A percentile compares a stretch with the other conserved stretches of the same genome.
Conservation (phyloP, 2,797 vertebrate species). For the Acropternis orthonyx region DNA sequence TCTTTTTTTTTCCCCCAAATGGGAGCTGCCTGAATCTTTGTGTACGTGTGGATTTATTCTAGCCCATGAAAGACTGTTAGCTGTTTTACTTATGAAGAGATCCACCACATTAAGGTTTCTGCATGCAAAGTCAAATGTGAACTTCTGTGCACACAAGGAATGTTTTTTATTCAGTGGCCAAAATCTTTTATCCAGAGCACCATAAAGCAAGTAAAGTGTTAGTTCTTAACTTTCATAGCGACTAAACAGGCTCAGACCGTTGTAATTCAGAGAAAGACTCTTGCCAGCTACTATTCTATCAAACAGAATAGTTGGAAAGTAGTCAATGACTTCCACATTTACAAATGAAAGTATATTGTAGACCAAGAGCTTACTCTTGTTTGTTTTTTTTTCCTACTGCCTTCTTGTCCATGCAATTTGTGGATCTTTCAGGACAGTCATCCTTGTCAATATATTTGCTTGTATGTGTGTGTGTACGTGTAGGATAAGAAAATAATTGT, state of each 20-base stretch:
- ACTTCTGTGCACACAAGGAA: neutral
- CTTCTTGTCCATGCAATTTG: neutral
- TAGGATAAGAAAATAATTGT: neutral
- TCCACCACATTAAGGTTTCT: neutral
- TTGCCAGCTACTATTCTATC: neutral
- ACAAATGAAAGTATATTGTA: neutral
- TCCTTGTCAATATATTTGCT: neutral
- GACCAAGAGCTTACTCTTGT: neutral
- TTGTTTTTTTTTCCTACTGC: neutral
- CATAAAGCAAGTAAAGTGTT: neutral
- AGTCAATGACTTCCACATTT: neutral
- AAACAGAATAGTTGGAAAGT: neutral
- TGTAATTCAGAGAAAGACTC: neutral
- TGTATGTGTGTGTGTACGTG: neutral
- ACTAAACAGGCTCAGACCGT: neutral
- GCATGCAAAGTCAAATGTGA: neutral
- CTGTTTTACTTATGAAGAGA: neutral
- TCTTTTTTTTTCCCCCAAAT: neutral
- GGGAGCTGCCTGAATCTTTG: neutral
- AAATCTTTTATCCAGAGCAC: neutral
- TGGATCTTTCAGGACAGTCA: neutral
- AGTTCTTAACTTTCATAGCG: neutral
- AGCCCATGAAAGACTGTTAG: neutral
- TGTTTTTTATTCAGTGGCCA: neutral
- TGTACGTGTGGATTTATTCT: neutral